Evolutionary conservation across 1,140 invertebrate species (phyloP), one percentile per base, ranked within the genome.

Genomic region (Bombus haemorrhoidalis): DNA sequence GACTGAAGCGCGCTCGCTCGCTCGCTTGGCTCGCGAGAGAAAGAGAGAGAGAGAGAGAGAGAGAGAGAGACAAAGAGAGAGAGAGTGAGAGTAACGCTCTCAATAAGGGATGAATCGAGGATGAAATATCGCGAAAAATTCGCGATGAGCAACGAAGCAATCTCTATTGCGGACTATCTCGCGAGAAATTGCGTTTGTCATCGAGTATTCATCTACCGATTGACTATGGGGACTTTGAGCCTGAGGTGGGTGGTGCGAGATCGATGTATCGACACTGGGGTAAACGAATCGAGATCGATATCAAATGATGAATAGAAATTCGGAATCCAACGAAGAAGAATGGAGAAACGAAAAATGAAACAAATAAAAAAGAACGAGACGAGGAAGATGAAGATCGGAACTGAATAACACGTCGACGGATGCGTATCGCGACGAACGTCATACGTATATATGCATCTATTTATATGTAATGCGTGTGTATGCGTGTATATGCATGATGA

Each of bases 71-170:
- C 43, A 47, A 73, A 87, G 85, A 80, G 89, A 87, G 85, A 80
- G 89, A 87, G 87, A 89, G 87, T 82, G 89, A 90, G 91, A 90
- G 88, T 86, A 81, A 83, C 73, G 2, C n/a, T 83, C 18, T 53
- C 18, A 53, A 53, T 22, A 77, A 88, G 74, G 74, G 68, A 62
- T 75, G 86, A 57, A 75, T 81, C 39, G 82, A 68, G n/a, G 37
- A 80, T 85, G 62, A 66, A 84, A 78, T 75, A 83, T 68, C 37
- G 37, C 59, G 80, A 53, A 66, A 53, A 64, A 79, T 57, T 22
- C 32, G 41, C 73, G 32, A 75, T 25, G 41, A 73, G 18, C 15
- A n/a, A 32, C 15, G 15, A 18, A n/a, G 15, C 64, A 34, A 39
- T 1, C n/a, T n/a, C n/a, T n/a, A n/a, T n/a, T n/a, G n/a, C n/a